These are phyloP conservation scores for Callipepla californica DNA, from an alignment of 2,113 vertebrate genomes.

Conservation along the genomic window DNA sequence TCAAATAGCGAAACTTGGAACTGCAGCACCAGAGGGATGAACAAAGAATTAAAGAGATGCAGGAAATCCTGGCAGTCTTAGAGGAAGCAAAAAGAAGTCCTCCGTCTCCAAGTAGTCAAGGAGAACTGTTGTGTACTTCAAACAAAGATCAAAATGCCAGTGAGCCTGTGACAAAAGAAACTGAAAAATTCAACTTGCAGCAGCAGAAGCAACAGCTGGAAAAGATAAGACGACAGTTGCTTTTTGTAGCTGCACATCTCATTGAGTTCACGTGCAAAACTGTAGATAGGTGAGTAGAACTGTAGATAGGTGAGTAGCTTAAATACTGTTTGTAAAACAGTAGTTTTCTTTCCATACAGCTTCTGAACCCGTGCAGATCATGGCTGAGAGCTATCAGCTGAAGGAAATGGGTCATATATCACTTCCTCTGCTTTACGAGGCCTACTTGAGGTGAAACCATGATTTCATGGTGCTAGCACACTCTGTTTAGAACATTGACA, in stretches of 20 bases:
- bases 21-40: constrained; percentile 82
- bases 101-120: constrained; percentile 23
- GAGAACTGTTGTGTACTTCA: neutral
- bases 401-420: rapidly evolving
- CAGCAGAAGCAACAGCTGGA: constrained; percentile 72
- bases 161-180: neutral
- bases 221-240: constrained; percentile 76
- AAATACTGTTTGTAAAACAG: neutral
- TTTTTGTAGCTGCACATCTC: constrained; percentile 69
- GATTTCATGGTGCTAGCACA: neutral
- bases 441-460: neutral
- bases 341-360: neutral
- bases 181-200: constrained; percentile 3
- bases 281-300: constrained; percentile 71
- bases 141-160: neutral
- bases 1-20: constrained; percentile 83
- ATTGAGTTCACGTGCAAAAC: constrained; percentile 66
- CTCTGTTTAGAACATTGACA: neutral
- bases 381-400: neutral
- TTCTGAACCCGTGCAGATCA: neutral
- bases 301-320: constrained; percentile 69
- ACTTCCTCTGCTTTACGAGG: neutral
- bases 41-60: constrained; percentile 86
- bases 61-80: constrained; percentile 79
- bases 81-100: constrained; percentile 74